phyloP scores from a whole-genome alignment of 2,888 invertebrate species.

The Eucriotettix oculatus region DNA sequence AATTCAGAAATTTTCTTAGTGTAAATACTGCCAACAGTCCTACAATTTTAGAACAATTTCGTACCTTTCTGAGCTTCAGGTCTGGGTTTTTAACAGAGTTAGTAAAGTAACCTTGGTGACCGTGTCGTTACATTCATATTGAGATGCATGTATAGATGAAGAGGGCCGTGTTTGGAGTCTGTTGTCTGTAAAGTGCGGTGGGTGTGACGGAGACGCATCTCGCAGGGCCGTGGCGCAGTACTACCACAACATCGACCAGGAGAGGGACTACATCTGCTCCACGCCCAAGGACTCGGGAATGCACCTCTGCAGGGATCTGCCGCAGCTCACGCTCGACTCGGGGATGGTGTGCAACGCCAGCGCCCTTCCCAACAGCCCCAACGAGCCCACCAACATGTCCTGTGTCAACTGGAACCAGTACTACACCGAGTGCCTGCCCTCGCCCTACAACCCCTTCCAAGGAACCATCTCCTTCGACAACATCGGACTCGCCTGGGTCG shows the following conservation, averaged over 20 bases:
- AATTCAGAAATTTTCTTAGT: no score
- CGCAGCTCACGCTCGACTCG: slow-evolving; percentile 50
- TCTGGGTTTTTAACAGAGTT: no score
- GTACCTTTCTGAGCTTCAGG: no score
- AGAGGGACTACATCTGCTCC: slow-evolving; percentile 95
- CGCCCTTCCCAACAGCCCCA: slow-evolving; percentile 39
- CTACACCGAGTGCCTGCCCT: slow-evolving; percentile 85
- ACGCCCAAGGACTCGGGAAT: slow-evolving; percentile 85
- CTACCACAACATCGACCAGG: slow-evolving; percentile 66
- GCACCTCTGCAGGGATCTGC: slow-evolving; percentile 75
- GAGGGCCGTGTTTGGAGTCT: no score
- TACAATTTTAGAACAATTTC: no score
- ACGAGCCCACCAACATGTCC: slow-evolving; percentile 49
- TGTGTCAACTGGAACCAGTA: slow-evolving; percentile 99
- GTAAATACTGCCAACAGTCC: no score
- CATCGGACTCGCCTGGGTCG: slow-evolving; percentile 99
- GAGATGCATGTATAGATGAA: no score
- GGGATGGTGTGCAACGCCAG: slow-evolving; percentile 61
- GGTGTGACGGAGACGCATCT: not conserved
- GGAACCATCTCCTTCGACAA: slow-evolving; percentile 99
- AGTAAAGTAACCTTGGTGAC: no score
- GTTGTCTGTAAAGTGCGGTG: no score
- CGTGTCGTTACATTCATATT: no score
- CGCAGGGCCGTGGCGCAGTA: slow-evolving; percentile 48
- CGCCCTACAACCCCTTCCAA: slow-evolving; percentile 92